These are phyloP conservation scores for Psylliodes chrysocephalus DNA, from an alignment of 2,888 invertebrate genomes.

Conservation along the genomic window DNA sequence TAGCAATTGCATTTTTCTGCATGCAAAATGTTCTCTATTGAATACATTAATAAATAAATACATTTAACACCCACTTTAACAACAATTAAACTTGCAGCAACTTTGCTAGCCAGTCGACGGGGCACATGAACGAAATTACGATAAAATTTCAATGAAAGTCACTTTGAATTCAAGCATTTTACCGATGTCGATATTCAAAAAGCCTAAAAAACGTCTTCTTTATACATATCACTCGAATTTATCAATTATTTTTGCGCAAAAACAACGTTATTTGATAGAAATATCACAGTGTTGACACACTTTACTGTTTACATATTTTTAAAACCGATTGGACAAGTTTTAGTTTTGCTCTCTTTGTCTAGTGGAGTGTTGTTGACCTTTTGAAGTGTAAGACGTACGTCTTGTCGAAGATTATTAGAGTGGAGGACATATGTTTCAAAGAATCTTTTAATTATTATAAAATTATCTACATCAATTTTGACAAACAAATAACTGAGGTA, in stretches of 20 bases:
- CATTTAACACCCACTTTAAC: conserved; percentile 46
- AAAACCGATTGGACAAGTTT: conserved; percentile 18
- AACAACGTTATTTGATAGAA: conserved; percentile 30
- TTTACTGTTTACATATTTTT: conserved; percentile 44
- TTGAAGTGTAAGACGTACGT: conserved; percentile 24
- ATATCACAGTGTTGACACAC: conserved; percentile 39
- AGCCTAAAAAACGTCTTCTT: conserved; percentile 27
- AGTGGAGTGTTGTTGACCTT: neutral
- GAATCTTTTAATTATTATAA: neutral
- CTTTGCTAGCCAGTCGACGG: conserved; percentile 17
- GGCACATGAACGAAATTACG: conserved; percentile 39
- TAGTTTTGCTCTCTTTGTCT: conserved; percentile 19
- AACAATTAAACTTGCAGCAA: conserved; percentile 40
- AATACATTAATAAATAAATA: conserved; percentile 50
- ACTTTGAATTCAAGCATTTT: conserved; percentile 8
- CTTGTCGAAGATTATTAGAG: conserved; percentile 17
- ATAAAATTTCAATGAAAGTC: conserved; percentile 35
- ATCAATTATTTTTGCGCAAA: conserved; percentile 33
- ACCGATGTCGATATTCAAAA: conserved; percentile 4
- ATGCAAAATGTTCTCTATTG: conserved; percentile 39
- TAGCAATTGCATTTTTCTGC: conserved; percentile 40
- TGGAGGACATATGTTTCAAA: conserved; percentile 21
- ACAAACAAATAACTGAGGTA: no score
- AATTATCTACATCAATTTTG: no score
- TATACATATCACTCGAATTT: conserved; percentile 16